These are phyloP conservation scores for Eurytoma californica DNA, from an alignment of 2,888 invertebrate genomes.

Conservation along the genomic window DNA sequence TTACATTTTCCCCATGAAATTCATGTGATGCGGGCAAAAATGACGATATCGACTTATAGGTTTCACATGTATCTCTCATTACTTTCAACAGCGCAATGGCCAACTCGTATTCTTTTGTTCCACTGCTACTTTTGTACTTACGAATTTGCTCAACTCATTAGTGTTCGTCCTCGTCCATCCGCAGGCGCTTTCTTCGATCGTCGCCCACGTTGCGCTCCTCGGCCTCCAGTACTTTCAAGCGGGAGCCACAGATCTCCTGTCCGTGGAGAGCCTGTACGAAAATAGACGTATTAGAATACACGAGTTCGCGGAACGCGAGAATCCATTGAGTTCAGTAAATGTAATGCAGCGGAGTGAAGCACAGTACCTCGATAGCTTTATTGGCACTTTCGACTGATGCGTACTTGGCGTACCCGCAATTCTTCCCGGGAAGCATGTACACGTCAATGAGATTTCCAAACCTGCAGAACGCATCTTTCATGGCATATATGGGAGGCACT, in stretches of 20 bases:
- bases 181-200: conserved; percentile 72
- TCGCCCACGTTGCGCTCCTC: conserved; percentile 80
- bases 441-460: conserved; percentile 94
- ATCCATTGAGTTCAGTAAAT: conserved; percentile 12
- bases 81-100: conserved; percentile 19
- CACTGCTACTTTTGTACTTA: conserved; percentile 48
- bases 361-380: conserved; percentile 81
- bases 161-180: conserved; percentile 73
- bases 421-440: conserved; percentile 91
- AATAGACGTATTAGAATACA: not conserved
- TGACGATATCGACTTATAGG: conserved; percentile 34
- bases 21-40: conserved; percentile 36
- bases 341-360: not conserved
- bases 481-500: conserved; percentile 84
- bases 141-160: conserved; percentile 59
- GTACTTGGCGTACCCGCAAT: conserved; percentile 94
- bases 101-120: conserved; percentile 20
- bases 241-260: conserved; percentile 89
- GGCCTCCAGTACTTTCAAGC: conserved; percentile 92
- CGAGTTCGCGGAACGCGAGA: not conserved
- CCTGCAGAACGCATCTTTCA: conserved; percentile 92
- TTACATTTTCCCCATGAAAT: conserved; percentile 67
- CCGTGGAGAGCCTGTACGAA: conserved; percentile 82
- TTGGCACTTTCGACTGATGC: conserved; percentile 85
- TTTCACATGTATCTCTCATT: conserved; percentile 22